These are phyloP conservation scores for Lamellibrachia luymesi DNA, from an alignment of 1,140 invertebrate species.

Conservation along the genomic window DNA sequence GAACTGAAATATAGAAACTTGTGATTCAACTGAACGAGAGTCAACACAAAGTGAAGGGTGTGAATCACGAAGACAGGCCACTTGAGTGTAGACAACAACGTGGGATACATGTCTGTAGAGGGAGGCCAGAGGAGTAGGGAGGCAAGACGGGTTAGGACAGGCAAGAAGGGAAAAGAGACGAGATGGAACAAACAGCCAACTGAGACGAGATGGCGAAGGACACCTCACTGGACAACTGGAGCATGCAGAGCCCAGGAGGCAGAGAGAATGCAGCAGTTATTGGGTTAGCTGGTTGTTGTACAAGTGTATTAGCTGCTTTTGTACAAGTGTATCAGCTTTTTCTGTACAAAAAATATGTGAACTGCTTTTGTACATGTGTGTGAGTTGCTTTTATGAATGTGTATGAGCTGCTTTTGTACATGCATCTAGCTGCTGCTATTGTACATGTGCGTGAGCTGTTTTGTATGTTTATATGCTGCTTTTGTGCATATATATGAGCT, in stretches of 20 bases:
- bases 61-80: neutral
- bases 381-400: too few relatives aligned
- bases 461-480: too few relatives aligned
- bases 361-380: too few relatives aligned
- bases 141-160: neutral
- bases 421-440: too few relatives aligned
- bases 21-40: neutral
- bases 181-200: neutral
- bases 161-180: neutral
- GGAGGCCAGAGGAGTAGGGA: neutral
- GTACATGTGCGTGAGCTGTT: too few relatives aligned
- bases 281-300: neutral
- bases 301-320: neutral
- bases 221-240: neutral
- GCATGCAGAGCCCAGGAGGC: neutral
- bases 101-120: neutral
- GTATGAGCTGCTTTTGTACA: too few relatives aligned
- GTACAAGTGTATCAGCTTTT: neutral
- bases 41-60: neutral
- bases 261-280: neutral
- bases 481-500: too few relatives aligned
- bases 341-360: too few relatives aligned
- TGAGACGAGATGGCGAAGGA: neutral
- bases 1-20: neutral
- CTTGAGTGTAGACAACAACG: neutral